phyloP scores from a whole-genome alignment of 1,140 invertebrate genomes.

The Linepithema humile region DNA sequence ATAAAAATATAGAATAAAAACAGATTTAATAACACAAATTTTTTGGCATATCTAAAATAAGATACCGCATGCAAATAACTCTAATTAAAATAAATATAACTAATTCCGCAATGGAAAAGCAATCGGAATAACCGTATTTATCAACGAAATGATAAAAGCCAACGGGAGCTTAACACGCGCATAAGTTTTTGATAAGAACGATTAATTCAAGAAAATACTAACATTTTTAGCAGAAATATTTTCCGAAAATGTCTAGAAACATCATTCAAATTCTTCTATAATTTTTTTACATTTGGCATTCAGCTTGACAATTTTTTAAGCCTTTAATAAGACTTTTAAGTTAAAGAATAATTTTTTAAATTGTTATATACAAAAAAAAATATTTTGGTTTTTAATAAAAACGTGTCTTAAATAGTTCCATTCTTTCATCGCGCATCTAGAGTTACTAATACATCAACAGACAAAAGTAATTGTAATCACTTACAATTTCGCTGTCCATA shows the following conservation, averaged over 20 bases:
- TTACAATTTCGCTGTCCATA: conserved; percentile 78
- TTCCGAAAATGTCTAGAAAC: not conserved
- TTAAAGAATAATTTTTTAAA: too few relatives aligned
- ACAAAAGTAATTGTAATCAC: conserved; percentile 53
- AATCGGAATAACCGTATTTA: not conserved
- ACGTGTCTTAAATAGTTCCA: too few relatives aligned
- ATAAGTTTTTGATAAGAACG: not conserved
- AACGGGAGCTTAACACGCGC: not conserved
- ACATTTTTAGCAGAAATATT: not conserved
- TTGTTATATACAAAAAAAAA: too few relatives aligned
- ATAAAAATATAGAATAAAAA: not conserved
- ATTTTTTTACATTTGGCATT: not conserved
- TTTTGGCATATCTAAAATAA: not conserved
- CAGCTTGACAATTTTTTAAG: too few relatives aligned
- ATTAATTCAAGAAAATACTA: not conserved
- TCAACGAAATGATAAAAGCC: not conserved
- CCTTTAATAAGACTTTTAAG: too few relatives aligned
- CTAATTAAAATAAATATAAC: not conserved
- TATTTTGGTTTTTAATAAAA: too few relatives aligned
- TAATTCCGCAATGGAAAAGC: not conserved
- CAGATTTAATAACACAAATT: not conserved
- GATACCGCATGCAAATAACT: not conserved
- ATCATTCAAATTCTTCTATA: too few relatives aligned
- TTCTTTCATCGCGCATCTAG: too few relatives aligned
- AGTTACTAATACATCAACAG: too few relatives aligned